Base-by-base conservation (phyloP, 2,888 invertebrate genomes). In the Agonopterix subpropinquella region DNA sequence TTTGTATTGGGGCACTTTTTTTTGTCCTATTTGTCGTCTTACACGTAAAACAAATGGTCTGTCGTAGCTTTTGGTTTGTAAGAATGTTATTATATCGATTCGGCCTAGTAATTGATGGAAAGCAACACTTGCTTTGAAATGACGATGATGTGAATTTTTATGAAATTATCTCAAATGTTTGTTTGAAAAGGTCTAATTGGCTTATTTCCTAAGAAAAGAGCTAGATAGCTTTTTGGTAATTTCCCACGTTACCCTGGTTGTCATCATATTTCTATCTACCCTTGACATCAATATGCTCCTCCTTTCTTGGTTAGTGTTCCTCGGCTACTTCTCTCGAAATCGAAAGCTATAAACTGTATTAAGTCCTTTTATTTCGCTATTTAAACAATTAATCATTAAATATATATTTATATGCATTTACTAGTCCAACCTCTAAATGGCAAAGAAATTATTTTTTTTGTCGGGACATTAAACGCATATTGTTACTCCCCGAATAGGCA, bases 391-490 rank as follows among this genome's bases (percentile, higher is more conserved):
- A 44, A 13, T 15, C 47, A 47, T 45, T 45, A 45, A 45, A 54
- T 54, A 52, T 53, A 49, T 50, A 48, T 47, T 35, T 13, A 4
- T 41, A 49, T 47, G 48, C 45, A 39, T 47, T 45, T 43, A 36
- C 45, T 48, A 46, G 49, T 46, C 43, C 45, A 28, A 7, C 28
- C 28, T 13, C 7, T 28, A 28, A 28, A 28, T 45, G 50, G 45
- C 36, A 4, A 35, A 41, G 11, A 8, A 45, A 45, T 43, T 13
- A 47, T 37, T 37, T 35, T 13, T 13, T 13, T 13, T n/a, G 45
- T 39, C 39, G 36, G 9, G 9, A 62, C 65, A 67, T 73, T 70
- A 65, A 74, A 76, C 74, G 75, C 67, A 75, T 76, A 78, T 62
- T 58, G 53, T 53, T 56, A 61, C 58, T 58, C 55, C 62, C 56